Percentiles rank a stretch among this genome's conserved stretches.
phyloP scores from a whole-genome alignment of 2,888 invertebrate species.

The Thalpophila matura region DNA sequence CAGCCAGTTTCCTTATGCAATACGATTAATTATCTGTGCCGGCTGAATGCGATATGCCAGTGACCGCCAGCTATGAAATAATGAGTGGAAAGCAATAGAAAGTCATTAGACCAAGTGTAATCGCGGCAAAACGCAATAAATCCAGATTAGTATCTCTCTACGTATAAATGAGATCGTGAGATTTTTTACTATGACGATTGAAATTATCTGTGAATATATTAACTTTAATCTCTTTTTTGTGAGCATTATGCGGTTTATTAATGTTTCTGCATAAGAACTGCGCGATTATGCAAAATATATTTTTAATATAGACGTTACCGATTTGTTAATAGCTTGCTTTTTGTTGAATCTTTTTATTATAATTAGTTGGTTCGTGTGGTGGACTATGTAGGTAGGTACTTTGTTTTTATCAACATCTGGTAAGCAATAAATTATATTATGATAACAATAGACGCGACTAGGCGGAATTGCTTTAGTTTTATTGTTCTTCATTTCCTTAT shows the following conservation, averaged over 20 bases:
- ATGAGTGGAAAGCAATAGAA: slow-evolving; percentile 67
- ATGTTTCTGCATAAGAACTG: slow-evolving; percentile 51
- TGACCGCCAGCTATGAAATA: slow-evolving; percentile 62
- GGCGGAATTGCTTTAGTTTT: slow-evolving; percentile 32
- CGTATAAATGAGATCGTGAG: slow-evolving; percentile 58
- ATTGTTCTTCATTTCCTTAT: slow-evolving; percentile 36
- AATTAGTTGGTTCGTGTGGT: slow-evolving; percentile 27
- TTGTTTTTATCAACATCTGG: slow-evolving; percentile 45
- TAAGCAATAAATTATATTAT: slow-evolving; percentile 26
- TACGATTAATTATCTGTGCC: slow-evolving; percentile 51
- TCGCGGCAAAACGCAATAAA: slow-evolving; percentile 59
- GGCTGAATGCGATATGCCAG: slow-evolving; percentile 53
- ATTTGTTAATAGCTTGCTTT: slow-evolving; percentile 41
- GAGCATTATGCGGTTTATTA: slow-evolving; percentile 24
- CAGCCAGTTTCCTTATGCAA: slow-evolving; percentile 25
- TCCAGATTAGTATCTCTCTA: slow-evolving; percentile 59
- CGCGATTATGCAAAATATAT: slow-evolving; percentile 53
- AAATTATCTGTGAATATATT: slow-evolving; percentile 54
- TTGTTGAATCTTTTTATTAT: slow-evolving; percentile 34
- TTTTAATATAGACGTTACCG: slow-evolving; percentile 56
- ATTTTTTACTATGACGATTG: slow-evolving; percentile 50
- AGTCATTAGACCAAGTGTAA: slow-evolving; percentile 64
- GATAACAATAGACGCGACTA: slow-evolving; percentile 43
- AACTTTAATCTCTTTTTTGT: slow-evolving; percentile 37
- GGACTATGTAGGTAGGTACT: slow-evolving; percentile 24